Conservation (phyloP, 1,140 invertebrate genomes). For the Sinella curviseta region DNA sequence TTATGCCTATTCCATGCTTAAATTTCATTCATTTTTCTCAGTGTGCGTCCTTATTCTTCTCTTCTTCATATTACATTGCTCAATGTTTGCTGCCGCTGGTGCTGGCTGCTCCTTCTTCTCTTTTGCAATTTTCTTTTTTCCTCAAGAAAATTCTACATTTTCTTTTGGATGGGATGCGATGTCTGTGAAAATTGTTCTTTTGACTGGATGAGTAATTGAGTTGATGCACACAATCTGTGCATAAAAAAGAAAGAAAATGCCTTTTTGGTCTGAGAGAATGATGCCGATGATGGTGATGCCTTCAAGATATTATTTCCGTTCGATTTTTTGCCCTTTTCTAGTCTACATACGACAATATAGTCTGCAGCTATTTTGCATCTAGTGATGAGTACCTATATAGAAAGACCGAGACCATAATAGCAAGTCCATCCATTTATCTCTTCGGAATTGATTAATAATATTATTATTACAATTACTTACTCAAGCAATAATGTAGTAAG, state of each 20-base stretch:
- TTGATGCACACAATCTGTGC: conserved; percentile 1
- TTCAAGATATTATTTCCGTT: conserved; percentile 15
- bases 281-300: background rate
- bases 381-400: background rate
- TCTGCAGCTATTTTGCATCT: background rate
- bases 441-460: background rate
- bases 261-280: background rate
- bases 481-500: background rate
- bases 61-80: background rate
- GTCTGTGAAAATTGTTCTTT: conserved; percentile 20
- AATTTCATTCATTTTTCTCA: background rate
- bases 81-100: background rate
- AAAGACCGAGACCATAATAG: background rate
- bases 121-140: background rate
- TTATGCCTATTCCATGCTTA: background rate
- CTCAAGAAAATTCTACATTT: background rate
- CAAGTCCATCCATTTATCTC: conserved; percentile 4
- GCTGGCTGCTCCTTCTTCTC: background rate
- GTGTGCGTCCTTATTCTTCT: background rate
- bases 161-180: background rate
- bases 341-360: background rate
- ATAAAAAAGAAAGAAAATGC: background rate
- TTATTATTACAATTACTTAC: conserved; percentile 5
- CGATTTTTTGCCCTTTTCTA: background rate
- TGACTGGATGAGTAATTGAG: conserved; percentile 27